Base-by-base conservation (phyloP, 2,888 invertebrate genomes). In the Alviniconcha strummeri region DNA sequence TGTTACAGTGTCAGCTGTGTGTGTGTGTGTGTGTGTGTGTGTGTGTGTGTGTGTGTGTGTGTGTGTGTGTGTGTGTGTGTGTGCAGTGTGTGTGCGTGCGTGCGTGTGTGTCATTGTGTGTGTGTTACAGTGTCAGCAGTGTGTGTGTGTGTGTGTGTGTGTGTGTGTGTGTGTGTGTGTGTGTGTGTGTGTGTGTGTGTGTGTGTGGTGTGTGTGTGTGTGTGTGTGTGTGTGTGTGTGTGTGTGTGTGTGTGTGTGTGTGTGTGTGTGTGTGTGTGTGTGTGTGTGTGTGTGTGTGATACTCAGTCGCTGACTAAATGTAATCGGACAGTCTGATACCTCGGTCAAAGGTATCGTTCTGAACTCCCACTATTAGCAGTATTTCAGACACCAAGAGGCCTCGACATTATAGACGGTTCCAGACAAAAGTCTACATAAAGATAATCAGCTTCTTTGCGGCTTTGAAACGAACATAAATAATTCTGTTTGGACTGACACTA, bases 101-200 rank as follows among this genome's bases (percentile, higher is more conserved):
- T 64, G 64, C 4, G 1, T 64, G 9, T 64, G 4, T 64, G 64
- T 64, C 64, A 64, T 0, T 15, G 64, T 64, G 64, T 15, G 72
- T 36, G 72, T 36, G 72, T 36, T n/a, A n/a, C n/a, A n/a, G 72
- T 36, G 72, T 36, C n/a, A n/a, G n/a, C n/a, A 13, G 72, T 7
- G 72, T 72, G 72, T 72, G 72, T 72, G 72, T 72, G 72, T 72
- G 72, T 36, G 72, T 72, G 72, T 72, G 72, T 36, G 72, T 72
- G 72, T 36, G 72, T 72, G 72, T 13, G 72, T 72, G 72, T 36
- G 72, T 72, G 72, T 36, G 72, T 72, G 72, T 36, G 72, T 13
- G 72, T 17, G 72, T 52, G 72, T 52, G 72, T 52, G 36, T 52
- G 72, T 4, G 72, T 52, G 72, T 72, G 64, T 64, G 64, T 64